These are phyloP conservation scores for Monopterus albus DNA, from an alignment of 2,113 vertebrate species.

Conservation along the genomic window DNA sequence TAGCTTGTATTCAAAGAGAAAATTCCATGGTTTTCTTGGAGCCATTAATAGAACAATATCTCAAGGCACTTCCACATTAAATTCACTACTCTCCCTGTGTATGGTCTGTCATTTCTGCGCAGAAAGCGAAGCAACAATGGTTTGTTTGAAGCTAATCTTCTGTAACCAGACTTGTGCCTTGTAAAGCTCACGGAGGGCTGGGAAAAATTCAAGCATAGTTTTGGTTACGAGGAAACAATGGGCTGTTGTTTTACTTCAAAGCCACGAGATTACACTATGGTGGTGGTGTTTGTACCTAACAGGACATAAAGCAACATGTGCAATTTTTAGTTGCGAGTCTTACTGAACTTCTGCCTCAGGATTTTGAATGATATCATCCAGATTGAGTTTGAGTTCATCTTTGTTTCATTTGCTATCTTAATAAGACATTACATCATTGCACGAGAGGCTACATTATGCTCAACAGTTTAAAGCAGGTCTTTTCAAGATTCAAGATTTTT, in stretches of 20 bases:
- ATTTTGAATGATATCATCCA: neutral
- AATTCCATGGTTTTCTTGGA: constrained; percentile 3
- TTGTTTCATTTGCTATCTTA: no score
- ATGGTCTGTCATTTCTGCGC: neutral
- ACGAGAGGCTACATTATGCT: no score
- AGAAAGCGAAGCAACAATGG: constrained; percentile 22
- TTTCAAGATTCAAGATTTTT: no score
- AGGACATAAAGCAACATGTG: neutral
- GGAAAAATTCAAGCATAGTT: constrained; percentile 11
- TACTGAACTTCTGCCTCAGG: no score
- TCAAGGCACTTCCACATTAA: neutral
- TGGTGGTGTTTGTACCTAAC: constrained; percentile 10
- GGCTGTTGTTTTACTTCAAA: constrained; percentile 5
- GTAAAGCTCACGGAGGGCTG: constrained; percentile 5
- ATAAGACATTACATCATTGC: no score
- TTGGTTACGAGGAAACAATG: constrained; percentile 12
- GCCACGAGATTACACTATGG: neutral
- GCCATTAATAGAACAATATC: neutral
- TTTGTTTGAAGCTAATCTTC: constrained; percentile 25
- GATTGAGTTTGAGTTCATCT: neutral
- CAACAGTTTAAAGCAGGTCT: no score
- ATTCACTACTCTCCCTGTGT: neutral
- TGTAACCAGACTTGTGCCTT: constrained; percentile 7
- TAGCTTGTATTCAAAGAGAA: constrained; percentile 1
- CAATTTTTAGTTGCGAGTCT: neutral